Evolutionary conservation across 92 coral and sea anemone genomes (phyloP).

Genomic region (Pocillopora meandrina): DNA sequence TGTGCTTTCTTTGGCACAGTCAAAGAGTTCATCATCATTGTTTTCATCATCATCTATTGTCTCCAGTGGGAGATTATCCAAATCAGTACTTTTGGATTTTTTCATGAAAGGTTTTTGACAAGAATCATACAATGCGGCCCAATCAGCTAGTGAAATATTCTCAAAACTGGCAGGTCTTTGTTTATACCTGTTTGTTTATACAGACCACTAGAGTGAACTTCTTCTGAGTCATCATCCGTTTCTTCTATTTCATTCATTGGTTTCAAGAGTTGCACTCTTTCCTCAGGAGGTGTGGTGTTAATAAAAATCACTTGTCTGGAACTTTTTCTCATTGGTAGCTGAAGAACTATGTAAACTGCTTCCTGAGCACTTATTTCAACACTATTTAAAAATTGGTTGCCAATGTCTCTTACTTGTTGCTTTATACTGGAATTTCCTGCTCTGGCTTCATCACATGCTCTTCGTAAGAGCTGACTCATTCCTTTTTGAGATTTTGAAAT

Average conservation of each 20-base stretch:
- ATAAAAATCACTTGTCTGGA: constrained; percentile 53
- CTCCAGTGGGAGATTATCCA: constrained; percentile 38
- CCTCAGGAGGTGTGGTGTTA: constrained; percentile 60
- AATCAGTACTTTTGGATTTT: constrained; percentile 13
- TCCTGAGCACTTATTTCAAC: constrained; percentile 50
- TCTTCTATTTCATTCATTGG: background rate
- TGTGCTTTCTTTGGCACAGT: background rate
- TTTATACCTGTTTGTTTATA: constrained; percentile 37
- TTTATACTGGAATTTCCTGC: constrained; percentile 52
- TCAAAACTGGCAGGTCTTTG: constrained; percentile 41
- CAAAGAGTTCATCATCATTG: constrained; percentile 30
- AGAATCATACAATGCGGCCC: constrained; percentile 56
- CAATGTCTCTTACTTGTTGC: constrained; percentile 53
- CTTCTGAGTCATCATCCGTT: constrained; percentile 37
- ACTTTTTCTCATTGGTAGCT: constrained; percentile 47
- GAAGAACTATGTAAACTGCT: background rate
- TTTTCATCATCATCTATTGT: constrained; percentile 33
- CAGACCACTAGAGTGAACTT: constrained; percentile 40
- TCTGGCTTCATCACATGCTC: constrained; percentile 51
- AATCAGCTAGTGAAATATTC: constrained; percentile 42
- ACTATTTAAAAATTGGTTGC: constrained; percentile 42
- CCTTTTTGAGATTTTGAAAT: constrained; percentile 37
- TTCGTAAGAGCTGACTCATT: constrained; percentile 24
- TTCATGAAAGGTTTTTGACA: constrained; percentile 28
- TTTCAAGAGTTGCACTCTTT: background rate